Evolutionary conservation across 2,797 vertebrate genomes (phyloP).

Genomic region (Myotis myotis): DNA sequence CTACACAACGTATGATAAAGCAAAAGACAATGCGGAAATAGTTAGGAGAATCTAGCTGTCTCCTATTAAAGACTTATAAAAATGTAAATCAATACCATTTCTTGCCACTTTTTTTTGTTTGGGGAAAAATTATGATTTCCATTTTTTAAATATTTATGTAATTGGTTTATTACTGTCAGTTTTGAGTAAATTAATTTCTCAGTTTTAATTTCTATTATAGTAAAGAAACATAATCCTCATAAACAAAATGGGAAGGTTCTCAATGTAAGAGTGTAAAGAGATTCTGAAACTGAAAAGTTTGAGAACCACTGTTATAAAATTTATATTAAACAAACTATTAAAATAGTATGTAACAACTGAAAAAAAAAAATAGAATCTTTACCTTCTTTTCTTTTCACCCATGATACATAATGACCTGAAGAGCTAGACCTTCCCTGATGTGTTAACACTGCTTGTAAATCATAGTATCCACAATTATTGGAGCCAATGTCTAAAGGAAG

Average conservation of each 20-base stretch:
- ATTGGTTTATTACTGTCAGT: background rate
- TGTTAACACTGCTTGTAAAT: slow-evolving; percentile 97
- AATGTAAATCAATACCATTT: background rate
- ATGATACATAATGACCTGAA: slow-evolving; percentile 97
- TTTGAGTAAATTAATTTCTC: background rate
- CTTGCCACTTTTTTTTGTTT: background rate
- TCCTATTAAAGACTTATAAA: background rate
- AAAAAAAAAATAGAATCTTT: slow-evolving; percentile 49
- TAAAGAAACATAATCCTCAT: background rate
- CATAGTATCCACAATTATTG: slow-evolving; percentile 98
- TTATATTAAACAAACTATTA: background rate
- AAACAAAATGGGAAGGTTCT: background rate
- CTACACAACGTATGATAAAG: background rate
- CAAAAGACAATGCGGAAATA: background rate
- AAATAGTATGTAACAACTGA: background rate
- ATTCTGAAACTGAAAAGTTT: background rate
- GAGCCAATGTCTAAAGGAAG: slow-evolving; percentile 92
- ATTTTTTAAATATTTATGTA: background rate
- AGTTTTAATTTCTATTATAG: slow-evolving; percentile 4
- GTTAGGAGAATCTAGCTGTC: background rate
- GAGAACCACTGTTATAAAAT: slow-evolving; percentile 16
- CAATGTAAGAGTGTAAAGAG: background rate
- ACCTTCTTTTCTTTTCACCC: slow-evolving; percentile 99
- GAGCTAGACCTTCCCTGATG: slow-evolving; percentile 99
- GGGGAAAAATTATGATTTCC: background rate